These are phyloP conservation scores for Nannobrachium achirus DNA, from an alignment of 2,113 vertebrate species.

Conservation along the genomic window DNA sequence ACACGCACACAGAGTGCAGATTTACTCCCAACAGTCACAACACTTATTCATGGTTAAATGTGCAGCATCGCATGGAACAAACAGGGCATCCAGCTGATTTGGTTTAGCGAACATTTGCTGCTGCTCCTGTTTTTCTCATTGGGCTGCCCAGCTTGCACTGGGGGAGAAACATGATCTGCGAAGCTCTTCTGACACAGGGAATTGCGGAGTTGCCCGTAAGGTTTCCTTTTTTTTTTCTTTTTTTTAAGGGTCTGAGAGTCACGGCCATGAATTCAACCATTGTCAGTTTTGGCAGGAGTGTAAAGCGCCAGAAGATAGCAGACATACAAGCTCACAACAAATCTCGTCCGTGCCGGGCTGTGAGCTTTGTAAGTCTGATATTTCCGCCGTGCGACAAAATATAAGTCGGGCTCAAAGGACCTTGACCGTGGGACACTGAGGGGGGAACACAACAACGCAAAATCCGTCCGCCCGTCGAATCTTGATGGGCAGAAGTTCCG, in stretches of 20 bases:
- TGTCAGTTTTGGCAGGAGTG: conserved; percentile 27
- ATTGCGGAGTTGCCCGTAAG: conserved; percentile 40
- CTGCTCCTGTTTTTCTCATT: conserved; percentile 69
- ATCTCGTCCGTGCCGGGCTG: no score
- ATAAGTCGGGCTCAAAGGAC: no score
- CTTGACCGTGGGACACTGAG: no score
- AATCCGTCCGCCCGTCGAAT: no score
- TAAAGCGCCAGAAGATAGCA: no score
- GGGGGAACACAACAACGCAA: no score
- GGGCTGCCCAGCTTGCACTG: conserved; percentile 31
- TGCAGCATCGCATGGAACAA: conserved; percentile 21
- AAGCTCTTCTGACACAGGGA: conserved; percentile 39
- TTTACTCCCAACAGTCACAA: not conserved
- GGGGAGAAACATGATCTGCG: conserved; percentile 54
- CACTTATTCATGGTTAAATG: conserved; percentile 13
- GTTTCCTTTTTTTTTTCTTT: no score
- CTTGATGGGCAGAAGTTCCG: no score
- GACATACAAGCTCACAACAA: no score
- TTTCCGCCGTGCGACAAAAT: no score
- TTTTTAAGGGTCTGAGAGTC: conserved; percentile 47
- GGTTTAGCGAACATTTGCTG: conserved; percentile 44
- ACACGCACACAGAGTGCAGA: conserved; percentile 1
- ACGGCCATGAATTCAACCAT: conserved; percentile 52
- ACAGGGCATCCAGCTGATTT: conserved; percentile 49
- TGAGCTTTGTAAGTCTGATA: no score